These are phyloP conservation scores for Scaptomyza hsui DNA, from an alignment of 1,140 invertebrate species.

Conservation along the genomic window DNA sequence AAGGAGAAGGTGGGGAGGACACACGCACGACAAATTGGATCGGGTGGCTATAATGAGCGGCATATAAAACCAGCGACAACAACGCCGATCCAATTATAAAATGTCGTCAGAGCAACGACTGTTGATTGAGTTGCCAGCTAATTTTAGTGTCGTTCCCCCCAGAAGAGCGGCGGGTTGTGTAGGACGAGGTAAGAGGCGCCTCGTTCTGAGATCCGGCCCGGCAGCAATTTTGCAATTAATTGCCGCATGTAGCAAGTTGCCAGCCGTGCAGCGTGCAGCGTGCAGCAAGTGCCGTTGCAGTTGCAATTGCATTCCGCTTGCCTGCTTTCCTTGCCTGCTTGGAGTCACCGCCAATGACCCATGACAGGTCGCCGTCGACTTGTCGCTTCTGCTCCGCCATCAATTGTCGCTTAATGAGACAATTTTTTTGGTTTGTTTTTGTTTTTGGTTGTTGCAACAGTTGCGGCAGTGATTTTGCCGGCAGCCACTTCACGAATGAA, in stretches of 20 bases:
- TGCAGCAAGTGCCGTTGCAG: constrained; percentile 6
- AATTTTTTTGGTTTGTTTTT: constrained; percentile 27
- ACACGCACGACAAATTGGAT: constrained; percentile 38
- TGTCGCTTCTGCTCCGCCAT: constrained; percentile 28
- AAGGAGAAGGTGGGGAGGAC: neutral
- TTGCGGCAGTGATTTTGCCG: constrained; percentile 7
- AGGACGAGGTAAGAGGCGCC: constrained; percentile 36
- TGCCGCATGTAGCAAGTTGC: constrained; percentile 35
- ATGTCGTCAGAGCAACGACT: constrained; percentile 61
- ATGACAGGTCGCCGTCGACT: constrained; percentile 63
- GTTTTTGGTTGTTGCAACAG: constrained; percentile 2
- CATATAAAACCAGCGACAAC: constrained; percentile 30
- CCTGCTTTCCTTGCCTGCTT: constrained; percentile 27
- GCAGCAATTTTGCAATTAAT: constrained; percentile 43
- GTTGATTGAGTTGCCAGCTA: constrained; percentile 79
- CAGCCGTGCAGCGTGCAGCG: constrained; percentile 10
- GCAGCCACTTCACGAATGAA: constrained; percentile 65
- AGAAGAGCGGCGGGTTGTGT: constrained; percentile 4
- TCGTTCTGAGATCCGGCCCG: constrained; percentile 4
- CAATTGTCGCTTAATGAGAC: constrained; percentile 70
- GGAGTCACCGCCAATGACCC: constrained; percentile 65
- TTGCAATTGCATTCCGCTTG: constrained; percentile 49
- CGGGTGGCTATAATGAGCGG: constrained; percentile 50
- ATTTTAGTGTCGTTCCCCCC: constrained; percentile 50
- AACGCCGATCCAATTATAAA: constrained; percentile 72